Base-by-base conservation (phyloP, 2,113 vertebrate genomes). In the Mixornis gularis region DNA sequence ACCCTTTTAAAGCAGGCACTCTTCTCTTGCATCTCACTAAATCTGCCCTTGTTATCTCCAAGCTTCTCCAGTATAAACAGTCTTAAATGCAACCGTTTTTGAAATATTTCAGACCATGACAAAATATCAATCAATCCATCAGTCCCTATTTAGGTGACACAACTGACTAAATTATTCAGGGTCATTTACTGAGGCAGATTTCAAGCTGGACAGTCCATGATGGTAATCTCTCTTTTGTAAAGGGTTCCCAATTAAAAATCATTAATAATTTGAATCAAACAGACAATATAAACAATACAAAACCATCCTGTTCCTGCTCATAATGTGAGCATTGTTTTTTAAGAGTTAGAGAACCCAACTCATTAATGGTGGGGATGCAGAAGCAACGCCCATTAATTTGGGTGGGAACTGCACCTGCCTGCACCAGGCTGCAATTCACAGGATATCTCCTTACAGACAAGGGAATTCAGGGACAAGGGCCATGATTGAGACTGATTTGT, bases 91-190 rank as follows among this genome's bases (percentile, higher is more conserved):
- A 93, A 63, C 53, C 7, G 7, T 77, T 96, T 95, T 53, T 78
- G 64, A 90, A 93, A 87, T 92, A 96, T 77, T 93, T 95, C 85
- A 93, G 81, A 72, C 64, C 85, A 49, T 1, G 3, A 84, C 84
- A 85, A 88, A 96, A 79, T 83, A 96, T 94, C 94, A 95, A 83
- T 96, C 95, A 93, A 87, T 92, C 94, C 92, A 88, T 94, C 89
- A 36, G 49, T 93, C 58, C 62, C 95, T 83, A 78, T 92, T 88
- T 96, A 93, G 89, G 96, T 96, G 87, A 82, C 82, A 94, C 86
- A 95, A 95, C 73, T 18, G 92, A 93, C 80, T 92, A 55, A 94
- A 96, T 96, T 97, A 91, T 95, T 97, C 94, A 94, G 80, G 82
- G 89, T 95, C 76, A 48, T 93, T 97, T 92, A 89, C 79, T 60